Evolutionary conservation across 2,113 vertebrate species (phyloP), one percentile per base, ranked within the genome.

Genomic region (Nyctereutes procyonoides): DNA sequence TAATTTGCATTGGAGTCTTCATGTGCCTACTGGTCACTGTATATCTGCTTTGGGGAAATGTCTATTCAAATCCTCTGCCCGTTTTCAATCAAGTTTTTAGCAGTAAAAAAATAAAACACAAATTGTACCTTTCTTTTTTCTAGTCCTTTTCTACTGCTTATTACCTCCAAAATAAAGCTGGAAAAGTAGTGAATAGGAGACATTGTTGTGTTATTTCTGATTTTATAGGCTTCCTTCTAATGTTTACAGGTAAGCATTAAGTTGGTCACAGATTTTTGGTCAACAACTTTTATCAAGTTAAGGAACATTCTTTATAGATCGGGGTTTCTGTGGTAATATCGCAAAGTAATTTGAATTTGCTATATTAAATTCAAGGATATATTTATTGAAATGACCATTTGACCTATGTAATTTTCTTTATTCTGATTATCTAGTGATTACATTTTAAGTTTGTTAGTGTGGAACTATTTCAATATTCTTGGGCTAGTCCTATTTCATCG

Each of bases 391-490:
- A 88, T 51, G 26, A 88, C 15, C 16, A 5, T 90, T 60, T 60
- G n/a, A 32, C n/a, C 74, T 13, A 48, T 90, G 15, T 83, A 38
- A 38, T 63, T 93, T 88, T 93, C 32, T 79, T 90, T 5, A 76
- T 35, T 87, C 30, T 90, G 35, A 80, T 76, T 84, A 83, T n/a
- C 58, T 73, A 14, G 43, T 94, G 48, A 83, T 79, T 77, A 48
- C 3, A 65, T 89, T 94, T 87, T 79, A 90, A 30, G 77, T 96
- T 69, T 86, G 30, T 79, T 93, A 74, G 43, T 79, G 20, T 85
- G 56, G n/a, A 97, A 51, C 24, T 22, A 24, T 88, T 35, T 56
- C 60, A 96, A 5, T 30, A 53, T 92, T 94, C 48, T 65, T 62
- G 19, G 81, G 26, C 35, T 56, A 17, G 5, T 43, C 16, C 12